Conservation (phyloP, 2,888 invertebrate species). For the Eucriotettix oculatus region DNA sequence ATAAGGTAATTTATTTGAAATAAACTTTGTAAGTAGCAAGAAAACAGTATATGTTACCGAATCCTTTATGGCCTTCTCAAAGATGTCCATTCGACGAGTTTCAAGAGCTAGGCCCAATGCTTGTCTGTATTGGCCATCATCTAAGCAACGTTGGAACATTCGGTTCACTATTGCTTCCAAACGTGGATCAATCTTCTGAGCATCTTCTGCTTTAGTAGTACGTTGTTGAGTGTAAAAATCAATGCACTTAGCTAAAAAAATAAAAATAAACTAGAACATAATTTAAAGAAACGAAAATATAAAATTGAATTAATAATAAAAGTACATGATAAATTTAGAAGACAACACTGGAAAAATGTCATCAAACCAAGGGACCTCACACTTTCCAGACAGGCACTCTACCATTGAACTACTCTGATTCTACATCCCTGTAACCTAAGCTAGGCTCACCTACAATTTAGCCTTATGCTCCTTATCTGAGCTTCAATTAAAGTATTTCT, state of each 20-base stretch:
- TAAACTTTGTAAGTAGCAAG: too few relatives aligned
- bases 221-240: slow-evolving; percentile 89
- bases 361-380: too few relatives aligned
- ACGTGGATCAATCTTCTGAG: slow-evolving; percentile 58
- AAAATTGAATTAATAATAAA: not conserved
- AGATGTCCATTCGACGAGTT: slow-evolving; percentile 92
- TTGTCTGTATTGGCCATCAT: slow-evolving; percentile 87
- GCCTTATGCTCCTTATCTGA: too few relatives aligned
- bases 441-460: too few relatives aligned
- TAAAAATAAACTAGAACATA: slow-evolving; percentile 7
- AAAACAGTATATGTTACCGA: slow-evolving; percentile 29
- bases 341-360: too few relatives aligned
- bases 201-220: slow-evolving; percentile 48
- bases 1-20: too few relatives aligned
- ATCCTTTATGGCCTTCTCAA: slow-evolving; percentile 78
- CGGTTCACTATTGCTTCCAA: slow-evolving; percentile 89
- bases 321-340: not conserved
- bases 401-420: too few relatives aligned
- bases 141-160: slow-evolving; percentile 92
- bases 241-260: slow-evolving; percentile 72
- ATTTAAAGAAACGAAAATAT: not conserved
- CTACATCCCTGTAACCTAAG: too few relatives aligned
- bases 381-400: too few relatives aligned
- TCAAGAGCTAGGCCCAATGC: slow-evolving; percentile 93
- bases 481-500: too few relatives aligned